phyloP scores from a whole-genome alignment of 2,888 invertebrate genomes.

The Cryptus armator region DNA sequence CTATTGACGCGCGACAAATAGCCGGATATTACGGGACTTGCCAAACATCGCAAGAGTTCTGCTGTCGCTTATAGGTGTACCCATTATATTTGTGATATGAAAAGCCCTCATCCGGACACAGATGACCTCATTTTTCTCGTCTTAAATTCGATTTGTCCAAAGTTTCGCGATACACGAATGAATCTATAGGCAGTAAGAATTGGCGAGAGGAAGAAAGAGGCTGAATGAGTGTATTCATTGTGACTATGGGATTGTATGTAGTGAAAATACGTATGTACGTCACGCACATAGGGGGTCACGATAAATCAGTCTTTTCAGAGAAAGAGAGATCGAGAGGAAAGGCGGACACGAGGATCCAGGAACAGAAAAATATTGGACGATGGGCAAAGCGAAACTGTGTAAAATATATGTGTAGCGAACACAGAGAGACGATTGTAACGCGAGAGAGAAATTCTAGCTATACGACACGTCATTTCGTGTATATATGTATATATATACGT shows the following conservation, averaged over 20 bases:
- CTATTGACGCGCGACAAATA: constrained; percentile 21
- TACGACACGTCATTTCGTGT: constrained; percentile 18
- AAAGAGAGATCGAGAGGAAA: neutral
- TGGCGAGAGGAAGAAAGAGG: constrained; percentile 11
- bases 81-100: constrained; percentile 33
- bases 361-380: constrained; percentile 41
- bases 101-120: constrained; percentile 33
- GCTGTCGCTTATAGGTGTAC: constrained; percentile 44
- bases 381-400: constrained; percentile 18
- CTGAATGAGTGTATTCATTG: constrained; percentile 26
- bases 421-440: constrained; percentile 14
- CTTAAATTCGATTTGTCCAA: neutral
- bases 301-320: constrained; percentile 50
- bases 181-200: neutral
- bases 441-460: constrained; percentile 14
- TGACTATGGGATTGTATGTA: neutral
- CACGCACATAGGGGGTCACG: constrained; percentile 41
- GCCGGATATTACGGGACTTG: constrained; percentile 51
- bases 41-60: constrained; percentile 50
- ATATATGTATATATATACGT: neutral
- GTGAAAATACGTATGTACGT: constrained; percentile 46
- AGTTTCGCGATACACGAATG: constrained; percentile 12
- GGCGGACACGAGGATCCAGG: neutral
- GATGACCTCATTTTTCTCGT: constrained; percentile 30
- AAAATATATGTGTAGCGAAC: constrained; percentile 4